These are phyloP conservation scores for Calonectris borealis DNA, from an alignment of 2,113 vertebrate species.

Conservation along the genomic window DNA sequence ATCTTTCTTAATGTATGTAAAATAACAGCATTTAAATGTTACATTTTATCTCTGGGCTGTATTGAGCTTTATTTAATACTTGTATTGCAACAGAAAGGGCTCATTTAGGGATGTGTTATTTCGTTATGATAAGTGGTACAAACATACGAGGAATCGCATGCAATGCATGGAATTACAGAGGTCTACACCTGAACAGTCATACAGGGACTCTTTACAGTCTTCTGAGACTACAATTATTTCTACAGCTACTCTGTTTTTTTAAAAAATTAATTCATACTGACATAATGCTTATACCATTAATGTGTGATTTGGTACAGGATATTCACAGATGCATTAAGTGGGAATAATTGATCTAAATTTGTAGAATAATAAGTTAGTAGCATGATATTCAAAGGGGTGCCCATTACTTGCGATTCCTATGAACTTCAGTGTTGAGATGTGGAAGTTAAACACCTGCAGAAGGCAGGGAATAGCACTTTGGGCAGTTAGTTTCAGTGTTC, in stretches of 20 bases:
- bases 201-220: neutral
- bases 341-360: neutral
- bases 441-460: conserved; percentile 9
- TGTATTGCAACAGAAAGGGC: neutral
- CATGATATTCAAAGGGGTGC: neutral
- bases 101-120: neutral
- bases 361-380: neutral
- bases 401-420: neutral
- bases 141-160: neutral
- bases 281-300: neutral
- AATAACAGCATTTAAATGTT: neutral
- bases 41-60: neutral
- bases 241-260: neutral
- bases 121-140: neutral
- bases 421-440: neutral
- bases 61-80: neutral
- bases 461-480: neutral
- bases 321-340: neutral
- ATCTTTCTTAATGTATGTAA: neutral
- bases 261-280: neutral
- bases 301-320: neutral
- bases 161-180: neutral
- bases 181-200: neutral
- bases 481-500: neutral
- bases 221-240: neutral